phyloP scores from a whole-genome alignment of 2,888 invertebrate genomes.

The Melanophora roralis region DNA sequence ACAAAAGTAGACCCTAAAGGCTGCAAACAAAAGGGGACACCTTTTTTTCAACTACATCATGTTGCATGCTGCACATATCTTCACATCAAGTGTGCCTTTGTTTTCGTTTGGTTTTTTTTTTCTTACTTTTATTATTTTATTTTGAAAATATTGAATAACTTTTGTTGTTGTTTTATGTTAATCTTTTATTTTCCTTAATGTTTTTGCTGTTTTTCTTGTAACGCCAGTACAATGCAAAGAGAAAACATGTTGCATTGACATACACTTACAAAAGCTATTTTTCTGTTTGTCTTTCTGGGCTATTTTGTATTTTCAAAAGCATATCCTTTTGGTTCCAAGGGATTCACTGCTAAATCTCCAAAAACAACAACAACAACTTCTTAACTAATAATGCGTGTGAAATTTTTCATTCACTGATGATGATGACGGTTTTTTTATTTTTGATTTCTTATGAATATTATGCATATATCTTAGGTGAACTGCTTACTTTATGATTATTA shows the following conservation, averaged over 20 bases:
- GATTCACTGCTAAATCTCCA: constrained; percentile 28
- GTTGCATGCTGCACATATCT: constrained; percentile 48
- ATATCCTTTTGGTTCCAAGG: constrained; percentile 34
- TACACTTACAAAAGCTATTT: constrained; percentile 30
- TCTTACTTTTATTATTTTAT: neutral
- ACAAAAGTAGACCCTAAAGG: constrained; percentile 41
- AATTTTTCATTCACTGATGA: constrained; percentile 55
- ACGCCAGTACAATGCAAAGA: constrained; percentile 57
- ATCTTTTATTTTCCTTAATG: constrained; percentile 10
- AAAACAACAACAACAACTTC: constrained; percentile 7
- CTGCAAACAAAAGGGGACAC: constrained; percentile 60
- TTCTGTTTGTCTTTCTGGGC: neutral
- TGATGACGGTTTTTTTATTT: constrained; percentile 19
- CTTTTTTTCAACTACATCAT: constrained; percentile 46
- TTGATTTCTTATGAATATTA: neutral
- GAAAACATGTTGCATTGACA: constrained; percentile 51
- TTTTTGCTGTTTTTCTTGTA: constrained; percentile 49
- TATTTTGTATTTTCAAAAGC: constrained; percentile 28
- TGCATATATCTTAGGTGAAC: constrained; percentile 23
- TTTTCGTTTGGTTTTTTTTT: constrained; percentile 27
- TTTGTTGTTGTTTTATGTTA: constrained; percentile 18
- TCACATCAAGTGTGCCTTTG: constrained; percentile 55
- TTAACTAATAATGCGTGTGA: constrained; percentile 61
- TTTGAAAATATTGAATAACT: constrained; percentile 25
- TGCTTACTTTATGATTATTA: constrained; percentile 22